Conservation (phyloP, 2,888 invertebrate genomes). For the Hypena proboscidalis region DNA sequence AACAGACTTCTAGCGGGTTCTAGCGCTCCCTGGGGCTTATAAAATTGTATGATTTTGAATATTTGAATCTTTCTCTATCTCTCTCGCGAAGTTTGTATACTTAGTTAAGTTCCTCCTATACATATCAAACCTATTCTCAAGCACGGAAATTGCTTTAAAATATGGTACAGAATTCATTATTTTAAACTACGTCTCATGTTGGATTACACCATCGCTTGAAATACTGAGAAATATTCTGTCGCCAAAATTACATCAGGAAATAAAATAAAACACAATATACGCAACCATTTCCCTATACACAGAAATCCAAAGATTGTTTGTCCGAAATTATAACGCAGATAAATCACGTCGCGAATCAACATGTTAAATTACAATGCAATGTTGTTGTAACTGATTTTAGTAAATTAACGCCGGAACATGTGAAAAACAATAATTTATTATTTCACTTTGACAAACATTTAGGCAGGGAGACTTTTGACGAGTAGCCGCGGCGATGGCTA, state of each 20-base stretch:
- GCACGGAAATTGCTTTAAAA: no score
- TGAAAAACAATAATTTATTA: constrained; percentile 38
- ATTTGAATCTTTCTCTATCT: no score
- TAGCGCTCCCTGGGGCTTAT: no score
- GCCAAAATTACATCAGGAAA: constrained; percentile 11
- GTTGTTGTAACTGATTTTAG: constrained; percentile 35
- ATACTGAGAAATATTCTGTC: neutral
- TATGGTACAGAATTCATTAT: no score
- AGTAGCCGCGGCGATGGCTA: neutral
- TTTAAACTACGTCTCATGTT: no score
- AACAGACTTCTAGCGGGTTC: no score
- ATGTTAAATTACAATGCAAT: constrained; percentile 31
- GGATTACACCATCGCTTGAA: neutral
- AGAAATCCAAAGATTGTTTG: constrained; percentile 8
- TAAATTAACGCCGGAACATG: constrained; percentile 33
- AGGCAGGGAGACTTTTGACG: constrained; percentile 8
- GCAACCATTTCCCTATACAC: constrained; percentile 10
- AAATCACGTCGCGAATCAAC: constrained; percentile 25
- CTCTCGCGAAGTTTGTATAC: no score
- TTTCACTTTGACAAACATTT: constrained; percentile 34
- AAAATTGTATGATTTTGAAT: no score
- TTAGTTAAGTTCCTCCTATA: no score
- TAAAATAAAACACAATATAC: neutral
- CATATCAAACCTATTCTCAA: no score
- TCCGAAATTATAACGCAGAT: constrained; percentile 9